Percentiles rank a stretch among this genome's conserved stretches.
These are phyloP conservation scores for Camptogramma bilineatum DNA, from an alignment of 2,888 invertebrate genomes.

Conservation along the genomic window DNA sequence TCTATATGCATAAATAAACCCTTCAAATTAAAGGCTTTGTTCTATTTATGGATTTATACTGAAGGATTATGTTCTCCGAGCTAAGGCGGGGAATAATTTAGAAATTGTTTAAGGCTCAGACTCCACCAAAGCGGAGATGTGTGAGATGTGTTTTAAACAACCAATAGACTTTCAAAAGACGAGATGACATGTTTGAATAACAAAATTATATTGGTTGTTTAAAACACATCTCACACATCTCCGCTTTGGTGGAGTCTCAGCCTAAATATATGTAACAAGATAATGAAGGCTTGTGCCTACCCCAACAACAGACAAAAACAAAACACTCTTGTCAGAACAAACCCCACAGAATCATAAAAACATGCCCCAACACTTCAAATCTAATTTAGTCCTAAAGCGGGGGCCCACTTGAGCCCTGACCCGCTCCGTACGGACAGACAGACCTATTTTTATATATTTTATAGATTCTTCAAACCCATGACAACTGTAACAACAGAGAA, in stretches of 20 bases:
- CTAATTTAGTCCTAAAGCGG: constrained; percentile 37
- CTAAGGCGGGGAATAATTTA: no score
- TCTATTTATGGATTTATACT: constrained; percentile 11
- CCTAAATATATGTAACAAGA: neutral
- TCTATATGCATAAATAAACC: constrained; percentile 27
- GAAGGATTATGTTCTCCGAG: neutral
- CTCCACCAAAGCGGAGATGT: no score
- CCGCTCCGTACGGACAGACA: constrained; percentile 37
- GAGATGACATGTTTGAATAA: no score
- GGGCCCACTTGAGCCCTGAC: constrained; percentile 43
- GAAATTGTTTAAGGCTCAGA: no score
- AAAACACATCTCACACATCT: no score
- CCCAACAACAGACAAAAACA: constrained; percentile 10
- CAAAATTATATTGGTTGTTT: no score
- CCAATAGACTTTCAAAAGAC: no score
- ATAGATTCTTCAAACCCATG: constrained; percentile 43
- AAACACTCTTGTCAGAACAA: constrained; percentile 19
- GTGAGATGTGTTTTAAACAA: no score
- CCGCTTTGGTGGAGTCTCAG: no score
- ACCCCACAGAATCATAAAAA: constrained; percentile 26
- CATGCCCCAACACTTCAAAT: constrained; percentile 39
- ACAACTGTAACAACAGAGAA: constrained; percentile 46
- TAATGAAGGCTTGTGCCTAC: constrained; percentile 10
- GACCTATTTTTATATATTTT: constrained; percentile 45
- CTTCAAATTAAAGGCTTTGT: constrained; percentile 7